These are phyloP conservation scores for Aurelia aurita DNA, from an alignment of 30 jellyfish, hydroid and myxozoan genomes.

Conservation along the genomic window DNA sequence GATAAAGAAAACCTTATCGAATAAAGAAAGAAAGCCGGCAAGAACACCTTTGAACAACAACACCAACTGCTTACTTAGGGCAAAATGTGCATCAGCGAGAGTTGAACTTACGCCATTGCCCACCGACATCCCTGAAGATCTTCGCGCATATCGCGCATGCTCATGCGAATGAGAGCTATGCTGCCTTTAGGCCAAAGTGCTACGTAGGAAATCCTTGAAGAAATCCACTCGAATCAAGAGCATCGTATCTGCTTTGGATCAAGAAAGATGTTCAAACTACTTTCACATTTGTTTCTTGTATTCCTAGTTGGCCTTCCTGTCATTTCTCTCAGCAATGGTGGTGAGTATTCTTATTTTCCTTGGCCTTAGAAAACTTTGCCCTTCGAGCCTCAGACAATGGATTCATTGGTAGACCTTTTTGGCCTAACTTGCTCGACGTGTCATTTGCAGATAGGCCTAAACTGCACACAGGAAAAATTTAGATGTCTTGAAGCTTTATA, in stretches of 20 bases:
- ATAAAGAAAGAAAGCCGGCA: too few relatives aligned
- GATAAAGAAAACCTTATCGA: too few relatives aligned
- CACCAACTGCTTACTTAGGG: too few relatives aligned
- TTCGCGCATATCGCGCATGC: too few relatives aligned
- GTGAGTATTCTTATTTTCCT: conserved; percentile 42
- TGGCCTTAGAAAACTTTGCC: neutral
- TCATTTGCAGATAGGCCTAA: too few relatives aligned
- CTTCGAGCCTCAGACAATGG: conserved; percentile 6
- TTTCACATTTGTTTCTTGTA: conserved; percentile 56
- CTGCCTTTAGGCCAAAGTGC: conserved; percentile 35
- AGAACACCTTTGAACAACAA: too few relatives aligned
- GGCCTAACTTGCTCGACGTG: neutral
- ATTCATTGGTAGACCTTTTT: neutral
- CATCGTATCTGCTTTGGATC: conserved; percentile 14
- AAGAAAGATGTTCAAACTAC: conserved; percentile 70
- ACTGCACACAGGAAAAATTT: too few relatives aligned
- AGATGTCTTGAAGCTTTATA: too few relatives aligned
- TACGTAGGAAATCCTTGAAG: neutral
- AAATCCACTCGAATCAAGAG: conserved; percentile 28
- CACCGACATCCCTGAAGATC: too few relatives aligned
- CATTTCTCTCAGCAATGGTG: conserved; percentile 26
- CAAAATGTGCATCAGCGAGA: too few relatives aligned
- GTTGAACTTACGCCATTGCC: too few relatives aligned
- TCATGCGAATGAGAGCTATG: too few relatives aligned
- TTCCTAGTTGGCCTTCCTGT: conserved; percentile 67